Evolutionary conservation across 2,113 vertebrate genomes (phyloP), one percentile per base, ranked within the genome.

Genomic region (Anarrhichthys ocellatus): DNA sequence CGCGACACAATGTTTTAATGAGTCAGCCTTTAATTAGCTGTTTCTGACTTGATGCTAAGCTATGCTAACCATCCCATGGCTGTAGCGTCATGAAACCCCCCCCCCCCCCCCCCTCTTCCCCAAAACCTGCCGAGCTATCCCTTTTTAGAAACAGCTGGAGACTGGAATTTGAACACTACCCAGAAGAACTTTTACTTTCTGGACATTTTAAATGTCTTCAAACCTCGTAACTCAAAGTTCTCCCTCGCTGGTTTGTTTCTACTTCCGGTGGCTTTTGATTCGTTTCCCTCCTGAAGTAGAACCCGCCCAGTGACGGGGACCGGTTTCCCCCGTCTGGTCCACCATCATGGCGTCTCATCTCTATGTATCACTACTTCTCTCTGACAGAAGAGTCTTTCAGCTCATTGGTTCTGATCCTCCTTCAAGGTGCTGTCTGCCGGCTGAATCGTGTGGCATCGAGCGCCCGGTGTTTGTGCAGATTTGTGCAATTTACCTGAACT

Each of bases 371-470:
- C 85, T 83, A 82, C 88, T 83, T 76, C 44, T 83, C 81, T 81
- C 0, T 13, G 74, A 84, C 76, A 65, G 40, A 82, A 48, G 54
- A 54, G 82, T 74, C 70, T 84, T 56, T 85, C 52, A 75, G 81
- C 62, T 86, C 71, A 34, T 82, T 76, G 78, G 84, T 83, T 85
- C 64, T 73, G 32, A 81, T 83, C 87, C 89, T 88, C 86, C 84
- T 87, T 80, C 76, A 89, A 86, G 91, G 91, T 93, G 91, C 93
- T 93, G 89, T 93, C 86, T 85, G 56, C 83, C 2, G 85, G 84
- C 90, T 88, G 88, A 92, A 92, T 89, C 59, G 9, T 1, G 73
- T 48, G 79, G 78, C 81, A 78, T 87, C 72, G 5, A 71, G 72
- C 67, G 84, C 79, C 76, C 27, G 79, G 63, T 78, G 86, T 27